Conservation (phyloP, 2,113 vertebrate species). For the Entomyzon cyanotis region DNA sequence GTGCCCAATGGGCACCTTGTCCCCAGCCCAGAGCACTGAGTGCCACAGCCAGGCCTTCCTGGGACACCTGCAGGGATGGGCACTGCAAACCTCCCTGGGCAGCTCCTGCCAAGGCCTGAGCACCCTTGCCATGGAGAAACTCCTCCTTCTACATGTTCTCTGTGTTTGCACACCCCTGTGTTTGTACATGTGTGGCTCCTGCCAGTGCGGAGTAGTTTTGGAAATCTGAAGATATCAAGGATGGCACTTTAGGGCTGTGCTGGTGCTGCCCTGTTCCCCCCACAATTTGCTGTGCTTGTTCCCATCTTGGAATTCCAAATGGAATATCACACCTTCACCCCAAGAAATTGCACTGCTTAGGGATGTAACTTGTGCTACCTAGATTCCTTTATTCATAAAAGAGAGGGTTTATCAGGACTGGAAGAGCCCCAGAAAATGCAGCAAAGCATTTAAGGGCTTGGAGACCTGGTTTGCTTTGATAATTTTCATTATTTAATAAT, state of each 20-base stretch:
- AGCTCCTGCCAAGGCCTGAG: not conserved
- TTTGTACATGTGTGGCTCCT: fast-evolving
- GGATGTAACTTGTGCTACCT: not conserved
- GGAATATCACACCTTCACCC: not conserved
- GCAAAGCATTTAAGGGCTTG: not conserved
- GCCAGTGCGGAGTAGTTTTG: not conserved
- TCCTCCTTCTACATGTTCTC: fast-evolving
- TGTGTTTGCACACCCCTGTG: fast-evolving
- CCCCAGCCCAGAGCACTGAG: not conserved
- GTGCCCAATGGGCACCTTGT: not conserved
- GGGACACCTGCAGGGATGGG: not conserved
- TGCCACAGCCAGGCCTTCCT: not conserved
- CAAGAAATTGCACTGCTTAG: not conserved
- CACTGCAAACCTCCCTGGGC: not conserved
- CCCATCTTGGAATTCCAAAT: not conserved
- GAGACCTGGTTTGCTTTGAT: fast-evolving
- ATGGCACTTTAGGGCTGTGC: not conserved
- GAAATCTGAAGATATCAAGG: not conserved
- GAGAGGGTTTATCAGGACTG: not conserved
- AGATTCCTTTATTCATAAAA: not conserved
- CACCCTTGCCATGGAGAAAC: not conserved
- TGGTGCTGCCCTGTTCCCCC: not conserved
- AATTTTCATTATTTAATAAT: not conserved
- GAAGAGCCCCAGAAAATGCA: not conserved
- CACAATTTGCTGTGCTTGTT: not conserved